phyloP scores from a whole-genome alignment of 1,140 invertebrate species.

The Chymomyza costata region DNA sequence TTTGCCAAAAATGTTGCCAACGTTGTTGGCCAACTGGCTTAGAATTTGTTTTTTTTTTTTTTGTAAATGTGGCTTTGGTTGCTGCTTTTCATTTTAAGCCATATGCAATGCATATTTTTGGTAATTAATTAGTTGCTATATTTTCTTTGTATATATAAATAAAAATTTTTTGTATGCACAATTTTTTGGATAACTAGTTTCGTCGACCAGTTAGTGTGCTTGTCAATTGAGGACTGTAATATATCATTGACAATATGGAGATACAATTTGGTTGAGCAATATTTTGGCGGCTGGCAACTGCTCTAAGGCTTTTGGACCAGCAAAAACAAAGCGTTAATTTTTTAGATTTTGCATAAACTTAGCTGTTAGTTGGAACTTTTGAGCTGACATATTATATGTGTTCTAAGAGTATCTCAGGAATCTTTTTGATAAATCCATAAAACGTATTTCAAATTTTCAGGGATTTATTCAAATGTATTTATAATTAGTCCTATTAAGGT shows the following conservation, averaged over 20 bases:
- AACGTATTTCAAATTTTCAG: no score
- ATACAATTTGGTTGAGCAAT: constrained; percentile 20
- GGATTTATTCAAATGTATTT: no score
- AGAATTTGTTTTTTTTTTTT: no score
- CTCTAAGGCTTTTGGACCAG: neutral
- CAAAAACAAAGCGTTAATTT: neutral
- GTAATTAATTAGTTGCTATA: constrained; percentile 66
- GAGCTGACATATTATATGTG: no score
- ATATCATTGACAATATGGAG: constrained; percentile 24
- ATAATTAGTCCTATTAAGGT: no score
- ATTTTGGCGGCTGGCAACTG: neutral
- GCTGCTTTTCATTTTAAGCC: constrained; percentile 17
- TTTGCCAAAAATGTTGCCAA: constrained; percentile 37
- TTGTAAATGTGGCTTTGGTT: no score
- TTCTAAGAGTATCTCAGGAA: no score
- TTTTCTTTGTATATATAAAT: constrained; percentile 40
- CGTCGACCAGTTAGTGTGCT: constrained; percentile 11
- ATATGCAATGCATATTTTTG: constrained; percentile 44
- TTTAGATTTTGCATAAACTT: no score
- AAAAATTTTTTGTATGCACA: constrained; percentile 48
- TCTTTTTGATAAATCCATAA: no score
- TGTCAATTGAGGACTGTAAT: constrained; percentile 37
- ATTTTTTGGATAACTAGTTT: constrained; percentile 49
- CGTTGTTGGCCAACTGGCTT: constrained; percentile 35
- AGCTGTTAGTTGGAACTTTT: no score